Base-by-base conservation (phyloP, 2,888 invertebrate species). In the Mylabris sibirica region DNA sequence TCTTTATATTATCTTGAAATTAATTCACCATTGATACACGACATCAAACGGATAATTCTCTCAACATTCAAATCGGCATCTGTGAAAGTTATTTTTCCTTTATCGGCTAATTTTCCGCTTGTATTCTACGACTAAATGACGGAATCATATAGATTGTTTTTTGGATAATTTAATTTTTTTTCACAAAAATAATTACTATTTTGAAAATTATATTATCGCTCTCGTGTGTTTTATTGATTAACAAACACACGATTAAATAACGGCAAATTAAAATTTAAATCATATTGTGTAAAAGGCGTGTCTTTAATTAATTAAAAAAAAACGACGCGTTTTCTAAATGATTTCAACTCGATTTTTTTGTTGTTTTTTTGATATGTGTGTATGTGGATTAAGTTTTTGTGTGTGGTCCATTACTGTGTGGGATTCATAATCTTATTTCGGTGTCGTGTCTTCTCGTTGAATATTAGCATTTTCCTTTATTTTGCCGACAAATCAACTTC, bases 251-350 rank as follows among this genome's bases (percentile, higher is more conserved):
- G 14, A 34, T 30, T 30, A 34, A 35, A 35, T 59, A 59, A 12
- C 49, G 26, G 44, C 20, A 26, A 49, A 44, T 17, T 44, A 17
- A 68, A 67, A 69, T 71, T 57, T 71, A 62, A 65, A 67, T 69
- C 70, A 66, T 68, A 68, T 68, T 62, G 53, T 64, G 38, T 64
- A 67, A 67, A 34, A 69, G 75, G 76, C 73, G 74, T 74, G 72
- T 67, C 71, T 67, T 60, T 71, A 73, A 75, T 76, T 76, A 76
- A 76, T 74, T 74, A 72, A 60, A 66, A 72, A 60, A 66, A 68
- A 73, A 22, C 44, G 69, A 70, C 70, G 67, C 63, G 67, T 62
- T 71, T 74, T 11, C 38, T 74, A 72, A 72, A 74, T 69, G 66
- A 70, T 74, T 74, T 68, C 30, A 30, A 38, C 14, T 12, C 8